Evolutionary conservation across 2,888 invertebrate genomes (phyloP), one percentile per base, ranked within the genome.

Genomic region (Brassicogethes aeneus): DNA sequence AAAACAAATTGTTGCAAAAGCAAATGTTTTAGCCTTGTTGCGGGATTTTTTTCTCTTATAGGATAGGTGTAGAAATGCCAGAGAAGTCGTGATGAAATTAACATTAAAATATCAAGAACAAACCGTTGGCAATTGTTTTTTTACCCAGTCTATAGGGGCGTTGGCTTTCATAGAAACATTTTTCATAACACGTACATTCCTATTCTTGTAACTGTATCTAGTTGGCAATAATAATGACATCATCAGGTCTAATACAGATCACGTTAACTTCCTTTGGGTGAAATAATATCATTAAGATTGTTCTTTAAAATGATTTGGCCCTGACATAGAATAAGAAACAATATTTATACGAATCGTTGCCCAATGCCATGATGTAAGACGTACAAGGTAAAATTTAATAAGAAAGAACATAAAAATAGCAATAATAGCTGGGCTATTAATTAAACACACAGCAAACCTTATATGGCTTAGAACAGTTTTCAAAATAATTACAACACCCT

Each of bases 41-140:
- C 8, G n/a, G n/a, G 17, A 34, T 2, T 32, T 32, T 32, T 32
- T 32, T 32, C 14, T 5, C 42, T 34, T 23, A 32, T 12, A 16
- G 17, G 42, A 43, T 37, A 42, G 40, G 34, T 39, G 50, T 44
- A 45, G 47, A 55, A 52, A 53, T 55, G 52, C 51, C 55, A 53
- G 52, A 46, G 50, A 47, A 43, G 44, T 51, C 52, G 53, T 55
- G 55, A 53, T 46, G 37, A 44, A 48, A 50, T 51, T 47, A 52
- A 43, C 46, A 50, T 55, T 53, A 44, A 42, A 16, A 40, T 42
- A 45, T 50, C 48, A 46, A 45, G 47, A 49, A 31, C 39, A 44
- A 44, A 47, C 44, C 29, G 42, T 34, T 16, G 36, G 42, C 42
- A 46, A 48, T 46, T 41, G 42, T 42, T 44, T 38, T 46, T 48